A percentile compares a stretch with the other conserved stretches of the same genome.
phyloP scores from a whole-genome alignment of 2,113 vertebrate genomes.

The Orcinus orca region DNA sequence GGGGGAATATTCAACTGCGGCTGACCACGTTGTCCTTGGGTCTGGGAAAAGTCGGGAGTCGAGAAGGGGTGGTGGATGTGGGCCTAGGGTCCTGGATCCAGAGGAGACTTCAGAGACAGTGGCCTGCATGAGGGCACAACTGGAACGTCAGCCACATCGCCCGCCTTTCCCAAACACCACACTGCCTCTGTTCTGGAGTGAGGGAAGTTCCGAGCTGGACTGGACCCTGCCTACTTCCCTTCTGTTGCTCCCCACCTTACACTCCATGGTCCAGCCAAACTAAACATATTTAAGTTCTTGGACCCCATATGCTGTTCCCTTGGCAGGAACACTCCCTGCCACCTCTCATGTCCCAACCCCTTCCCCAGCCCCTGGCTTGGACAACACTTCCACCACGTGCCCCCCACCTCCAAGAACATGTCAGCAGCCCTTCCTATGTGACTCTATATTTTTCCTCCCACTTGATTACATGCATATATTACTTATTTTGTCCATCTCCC shows the following conservation, averaged over 20 bases:
- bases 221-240: background rate
- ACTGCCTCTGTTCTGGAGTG: background rate
- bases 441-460: background rate
- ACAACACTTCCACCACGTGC: background rate
- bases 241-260: background rate
- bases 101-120: background rate
- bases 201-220: background rate
- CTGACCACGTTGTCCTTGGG: background rate
- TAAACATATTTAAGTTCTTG: background rate
- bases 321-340: background rate
- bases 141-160: background rate
- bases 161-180: background rate
- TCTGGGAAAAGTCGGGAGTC: background rate
- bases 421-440: background rate
- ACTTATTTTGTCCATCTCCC: background rate
- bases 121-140: background rate
- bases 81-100: background rate
- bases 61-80: background rate
- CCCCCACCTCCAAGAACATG: background rate
- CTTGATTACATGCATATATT: background rate
- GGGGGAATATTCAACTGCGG: background rate
- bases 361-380: background rate
- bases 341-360: background rate
- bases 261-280: background rate
- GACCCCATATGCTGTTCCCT: background rate